Conservation (phyloP, 2,888 invertebrate species). For the Schizotus pectinicornis region DNA sequence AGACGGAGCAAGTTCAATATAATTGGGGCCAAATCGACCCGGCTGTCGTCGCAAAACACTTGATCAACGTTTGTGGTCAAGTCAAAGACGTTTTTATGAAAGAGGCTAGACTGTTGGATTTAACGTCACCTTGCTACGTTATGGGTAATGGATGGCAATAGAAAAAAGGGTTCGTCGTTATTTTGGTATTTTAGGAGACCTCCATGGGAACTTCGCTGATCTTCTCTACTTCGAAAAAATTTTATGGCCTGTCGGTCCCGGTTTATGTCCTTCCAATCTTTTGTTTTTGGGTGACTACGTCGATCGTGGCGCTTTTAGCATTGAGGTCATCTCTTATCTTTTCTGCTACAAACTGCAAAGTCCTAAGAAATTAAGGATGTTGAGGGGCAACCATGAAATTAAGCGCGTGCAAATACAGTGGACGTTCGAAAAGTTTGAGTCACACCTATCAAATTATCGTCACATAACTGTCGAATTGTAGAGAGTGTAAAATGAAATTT, state of each 20-base stretch:
- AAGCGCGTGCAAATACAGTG: conserved; percentile 76
- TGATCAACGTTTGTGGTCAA: conserved; percentile 61
- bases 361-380: conserved; percentile 67
- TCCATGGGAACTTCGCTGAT: conserved; percentile 77
- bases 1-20: conserved; percentile 41
- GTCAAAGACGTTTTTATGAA: conserved; percentile 59
- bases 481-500: conserved; percentile 73
- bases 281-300: conserved; percentile 81
- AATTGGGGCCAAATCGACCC: conserved; percentile 52
- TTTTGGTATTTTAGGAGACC: conserved; percentile 64
- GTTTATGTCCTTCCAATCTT: conserved; percentile 68
- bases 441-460: background rate
- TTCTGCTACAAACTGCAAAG: conserved; percentile 73
- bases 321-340: conserved; percentile 74
- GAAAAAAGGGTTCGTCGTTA: background rate
- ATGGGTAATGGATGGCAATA: conserved; percentile 56
- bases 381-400: conserved; percentile 81
- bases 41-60: conserved; percentile 58
- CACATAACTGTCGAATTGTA: conserved; percentile 47
- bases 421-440: conserved; percentile 67
- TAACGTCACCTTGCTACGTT: conserved; percentile 65
- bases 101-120: conserved; percentile 62
- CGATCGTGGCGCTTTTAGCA: conserved; percentile 71
- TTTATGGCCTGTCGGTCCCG: conserved; percentile 72
- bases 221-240: conserved; percentile 71